Evolutionary conservation across 1,140 invertebrate species (phyloP), one percentile per base, ranked within the genome.

Genomic region (Neodiprion pinetum): DNA sequence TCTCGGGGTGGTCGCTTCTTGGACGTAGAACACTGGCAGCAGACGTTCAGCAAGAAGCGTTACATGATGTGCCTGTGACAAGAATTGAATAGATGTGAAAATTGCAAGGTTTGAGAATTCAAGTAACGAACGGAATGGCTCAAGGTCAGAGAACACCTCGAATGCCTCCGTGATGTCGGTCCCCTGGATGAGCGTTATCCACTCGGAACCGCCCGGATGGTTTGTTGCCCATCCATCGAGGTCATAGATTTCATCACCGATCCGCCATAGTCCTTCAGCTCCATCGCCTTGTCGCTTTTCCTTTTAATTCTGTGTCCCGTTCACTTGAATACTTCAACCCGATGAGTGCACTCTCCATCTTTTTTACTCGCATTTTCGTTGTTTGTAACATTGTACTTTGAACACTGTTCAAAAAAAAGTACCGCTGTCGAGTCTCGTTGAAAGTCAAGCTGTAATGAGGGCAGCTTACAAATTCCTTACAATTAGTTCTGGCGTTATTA

Each of bases 151-250:
- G 67, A 48, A 28, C 75, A 88, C 87, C 87, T 95, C 92, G 80
- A 95, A 95, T 7, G 91, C 89, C 85, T 95, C 94, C 0, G 94
- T 95, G 48, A 95, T 94, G 79, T 95, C 94, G 0, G 91, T 93
- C 0, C 93, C 93, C 81, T 92, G 92, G 5, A 94, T 94, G 7
- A 93, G 72, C 72, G 89, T 80, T 8, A 96, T 83, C 95, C 95
- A 96, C 80, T 94, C 92, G 10, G 84, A 70, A 14, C 95, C 95
- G 48, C 95, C 96, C n/a, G 95, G 95, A 90, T 97, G 96, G 21
- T 81, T 90, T 0, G 90, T 75, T 0, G 93, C 84, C 80, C 95
- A 97, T 21, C 88, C 85, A 7, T 86, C 89, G 14, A 97, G 87
- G 84, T 96, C 93, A 81, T 96, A 96, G 1, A 97, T 88, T 65